Evolutionary conservation across 1,140 invertebrate genomes (phyloP), one percentile per base, ranked within the genome.

Genomic region (Leptopilina boulardi): DNA sequence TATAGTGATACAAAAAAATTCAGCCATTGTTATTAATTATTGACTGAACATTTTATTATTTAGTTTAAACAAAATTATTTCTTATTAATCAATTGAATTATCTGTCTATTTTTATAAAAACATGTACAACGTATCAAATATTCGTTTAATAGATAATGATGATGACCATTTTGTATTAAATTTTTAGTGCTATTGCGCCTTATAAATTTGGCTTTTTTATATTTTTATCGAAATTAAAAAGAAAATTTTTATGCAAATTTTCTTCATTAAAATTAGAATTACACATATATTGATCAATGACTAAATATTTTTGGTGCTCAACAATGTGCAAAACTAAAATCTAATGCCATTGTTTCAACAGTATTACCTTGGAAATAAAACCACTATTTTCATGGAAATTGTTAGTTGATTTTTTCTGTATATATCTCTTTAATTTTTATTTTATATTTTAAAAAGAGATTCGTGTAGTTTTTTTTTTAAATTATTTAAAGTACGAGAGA

Each of bases 351-450:
- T 80, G 78, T 80, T 80, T 80, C 72, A 77, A 73, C 78, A 80
- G 78, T 80, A 80, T 80, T 80, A 80, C 75, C 59, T 74, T 79
- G 76, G 44, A 77, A 79, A 79, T 75, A 77, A 76, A 76, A 73
- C 30, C 26, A 8, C 13, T 34, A 15, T n/a, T 66, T 66, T 66
- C 1, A 66, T 23, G 59, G 59, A 15, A 66, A n/a, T 30, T 6
- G 13, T 26, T 21, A 26, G 23, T 66, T 30, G 30, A 30, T 66
- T 3, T 15, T 66, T 66, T 66, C 23, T 47, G 15, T 18, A 11
- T 23, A 26, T 21, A 6, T 38, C 34, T 38, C 5, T 66, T 30
- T 66, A 30, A 23, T 13, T 13, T 59, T 66, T 30, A n/a, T 15
- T 51, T 18, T 18, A 19, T 21, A 23, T 21, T 30, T 66, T n/a